These are phyloP conservation scores for Mesoligia furuncula DNA, from an alignment of 2,888 invertebrate species.

Conservation along the genomic window DNA sequence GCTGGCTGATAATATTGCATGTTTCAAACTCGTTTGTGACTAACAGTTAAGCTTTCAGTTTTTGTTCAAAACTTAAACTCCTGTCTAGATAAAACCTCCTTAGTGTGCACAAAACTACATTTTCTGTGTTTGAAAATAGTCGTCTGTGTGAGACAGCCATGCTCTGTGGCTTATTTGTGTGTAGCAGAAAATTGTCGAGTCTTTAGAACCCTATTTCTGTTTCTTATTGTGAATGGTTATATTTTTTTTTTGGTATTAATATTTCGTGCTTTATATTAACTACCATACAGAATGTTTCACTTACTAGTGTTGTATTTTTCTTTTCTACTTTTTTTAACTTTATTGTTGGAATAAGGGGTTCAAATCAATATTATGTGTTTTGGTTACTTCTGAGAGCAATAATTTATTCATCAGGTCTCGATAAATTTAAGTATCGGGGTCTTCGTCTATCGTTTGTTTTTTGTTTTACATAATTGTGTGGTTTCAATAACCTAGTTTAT, in stretches of 20 bases:
- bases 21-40: neutral
- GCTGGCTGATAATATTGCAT: neutral
- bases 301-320: neutral
- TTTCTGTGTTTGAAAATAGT: constrained; percentile 27
- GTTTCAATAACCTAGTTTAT: too few species aligned
- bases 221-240: constrained; percentile 54
- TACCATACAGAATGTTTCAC: constrained; percentile 8
- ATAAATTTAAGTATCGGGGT: too few species aligned
- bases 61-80: neutral
- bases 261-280: constrained; percentile 25
- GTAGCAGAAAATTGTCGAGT: constrained; percentile 59
- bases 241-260: constrained; percentile 1
- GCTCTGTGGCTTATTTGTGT: constrained; percentile 57
- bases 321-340: neutral
- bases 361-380: neutral
- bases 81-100: neutral
- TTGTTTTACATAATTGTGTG: too few species aligned
- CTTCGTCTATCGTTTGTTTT: too few species aligned
- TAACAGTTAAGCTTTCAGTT: neutral
- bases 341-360: neutral
- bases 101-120: constrained; percentile 40
- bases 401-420: too few species aligned
- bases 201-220: constrained; percentile 54
- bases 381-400: neutral
- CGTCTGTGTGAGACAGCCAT: constrained; percentile 56